Evolutionary conservation across 2,797 vertebrate species (phyloP).

Genomic region (Sebastes flavidus): DNA sequence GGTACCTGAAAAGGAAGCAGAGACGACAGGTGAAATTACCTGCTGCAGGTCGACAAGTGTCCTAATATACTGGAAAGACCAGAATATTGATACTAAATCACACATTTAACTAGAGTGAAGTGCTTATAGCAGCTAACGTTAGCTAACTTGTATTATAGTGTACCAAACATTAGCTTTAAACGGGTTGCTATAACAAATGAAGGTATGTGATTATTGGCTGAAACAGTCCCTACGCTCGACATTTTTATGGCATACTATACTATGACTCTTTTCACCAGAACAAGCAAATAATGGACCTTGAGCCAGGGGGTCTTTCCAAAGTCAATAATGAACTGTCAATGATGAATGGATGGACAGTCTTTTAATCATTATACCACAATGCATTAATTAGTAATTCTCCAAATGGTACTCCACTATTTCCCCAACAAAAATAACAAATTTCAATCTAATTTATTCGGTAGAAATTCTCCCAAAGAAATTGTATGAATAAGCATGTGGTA

Average conservation of each 20-base stretch:
- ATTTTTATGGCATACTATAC: no score
- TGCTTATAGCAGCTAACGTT: not conserved
- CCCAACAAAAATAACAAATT: not conserved
- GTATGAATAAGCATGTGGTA: not conserved
- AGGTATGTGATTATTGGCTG: constrained; percentile 49
- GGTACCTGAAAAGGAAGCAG: constrained; percentile 68
- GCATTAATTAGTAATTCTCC: not conserved
- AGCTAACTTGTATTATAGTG: not conserved
- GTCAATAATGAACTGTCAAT: no score
- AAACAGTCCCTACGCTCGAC: constrained; percentile 33
- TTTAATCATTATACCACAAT: not conserved
- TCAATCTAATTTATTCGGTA: not conserved
- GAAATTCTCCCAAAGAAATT: not conserved
- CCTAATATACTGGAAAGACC: not conserved
- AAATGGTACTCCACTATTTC: not conserved
- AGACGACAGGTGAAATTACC: not conserved
- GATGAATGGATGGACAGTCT: no score
- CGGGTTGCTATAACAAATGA: not conserved
- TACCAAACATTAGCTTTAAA: not conserved
- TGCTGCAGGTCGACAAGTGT: rapidly evolving
- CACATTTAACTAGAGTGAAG: no score
- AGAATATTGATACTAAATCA: no score
- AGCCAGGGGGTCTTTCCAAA: no score
- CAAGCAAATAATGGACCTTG: no score
- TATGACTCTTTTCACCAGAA: no score